These are phyloP conservation scores for Microplitis demolitor DNA, from an alignment of 1,140 invertebrate species.

Conservation along the genomic window DNA sequence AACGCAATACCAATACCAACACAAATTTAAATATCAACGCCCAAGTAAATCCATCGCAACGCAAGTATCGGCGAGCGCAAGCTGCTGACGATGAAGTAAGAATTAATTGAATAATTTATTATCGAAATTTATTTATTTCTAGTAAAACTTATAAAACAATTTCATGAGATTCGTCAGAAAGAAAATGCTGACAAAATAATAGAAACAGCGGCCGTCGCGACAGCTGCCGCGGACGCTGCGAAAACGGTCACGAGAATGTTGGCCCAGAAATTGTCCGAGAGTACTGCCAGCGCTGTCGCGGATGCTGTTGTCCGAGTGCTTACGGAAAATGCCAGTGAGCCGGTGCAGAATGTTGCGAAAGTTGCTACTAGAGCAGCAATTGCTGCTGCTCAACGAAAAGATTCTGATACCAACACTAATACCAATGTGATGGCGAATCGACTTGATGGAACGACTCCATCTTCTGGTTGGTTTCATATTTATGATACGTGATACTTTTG, in stretches of 20 bases:
- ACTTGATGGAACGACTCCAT: not conserved
- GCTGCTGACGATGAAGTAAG: not conserved
- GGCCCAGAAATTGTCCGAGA: not conserved
- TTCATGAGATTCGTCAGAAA: not conserved
- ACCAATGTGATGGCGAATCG: not conserved
- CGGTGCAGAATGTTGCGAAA: not conserved
- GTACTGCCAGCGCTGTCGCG: slow-evolving; percentile 7
- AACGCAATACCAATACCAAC: not conserved
- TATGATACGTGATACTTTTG: too few relatives aligned
- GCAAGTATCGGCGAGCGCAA: not conserved
- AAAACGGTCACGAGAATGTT: not conserved
- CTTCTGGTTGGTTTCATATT: too few relatives aligned
- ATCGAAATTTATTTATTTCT: too few relatives aligned
- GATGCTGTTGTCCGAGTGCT: slow-evolving; percentile 10
- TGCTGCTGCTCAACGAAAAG: not conserved
- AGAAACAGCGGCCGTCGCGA: not conserved
- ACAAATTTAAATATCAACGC: not conserved
- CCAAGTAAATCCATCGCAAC: not conserved
- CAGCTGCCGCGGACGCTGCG: slow-evolving; percentile 17
- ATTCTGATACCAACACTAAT: not conserved
- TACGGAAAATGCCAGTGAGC: not conserved
- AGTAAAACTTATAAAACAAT: too few relatives aligned
- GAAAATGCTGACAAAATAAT: not conserved
- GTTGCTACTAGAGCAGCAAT: not conserved
- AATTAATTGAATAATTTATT: not conserved